Evolutionary conservation across 2,888 invertebrate genomes (phyloP).

Genomic region (Cyaniris semiargus): DNA sequence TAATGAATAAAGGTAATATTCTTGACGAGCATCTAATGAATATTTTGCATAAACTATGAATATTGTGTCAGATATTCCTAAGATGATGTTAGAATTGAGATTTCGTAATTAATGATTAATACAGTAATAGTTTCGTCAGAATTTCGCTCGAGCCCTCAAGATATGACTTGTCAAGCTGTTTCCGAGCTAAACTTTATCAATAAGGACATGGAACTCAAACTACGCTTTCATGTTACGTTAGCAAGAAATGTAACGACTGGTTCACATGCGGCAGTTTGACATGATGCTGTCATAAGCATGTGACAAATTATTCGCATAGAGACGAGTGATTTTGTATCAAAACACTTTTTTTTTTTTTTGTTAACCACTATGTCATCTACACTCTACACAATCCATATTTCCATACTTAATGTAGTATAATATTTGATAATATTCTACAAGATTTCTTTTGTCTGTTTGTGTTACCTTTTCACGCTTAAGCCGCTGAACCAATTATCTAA

Average conservation of each 20-base stretch:
- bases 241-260: not conserved
- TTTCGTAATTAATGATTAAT: not conserved
- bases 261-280: not conserved
- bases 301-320: not conserved
- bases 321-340: not conserved
- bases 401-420: too few relatives aligned
- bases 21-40: not conserved
- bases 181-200: conserved; percentile 22
- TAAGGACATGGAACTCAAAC: conserved; percentile 19
- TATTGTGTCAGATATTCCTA: too few relatives aligned
- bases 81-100: not conserved
- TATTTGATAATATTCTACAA: too few relatives aligned
- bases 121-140: not conserved
- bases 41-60: too few relatives aligned
- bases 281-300: not conserved
- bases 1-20: not conserved
- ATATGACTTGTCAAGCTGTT: not conserved
- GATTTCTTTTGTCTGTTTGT: too few relatives aligned
- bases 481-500: too few relatives aligned
- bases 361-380: too few relatives aligned
- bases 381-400: too few relatives aligned
- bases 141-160: not conserved
- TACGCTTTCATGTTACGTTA: not conserved
- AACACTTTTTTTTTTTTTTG: not conserved
- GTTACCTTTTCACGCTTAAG: too few relatives aligned